Conservation (phyloP, 2,888 invertebrate species). For the Germaria angustata region DNA sequence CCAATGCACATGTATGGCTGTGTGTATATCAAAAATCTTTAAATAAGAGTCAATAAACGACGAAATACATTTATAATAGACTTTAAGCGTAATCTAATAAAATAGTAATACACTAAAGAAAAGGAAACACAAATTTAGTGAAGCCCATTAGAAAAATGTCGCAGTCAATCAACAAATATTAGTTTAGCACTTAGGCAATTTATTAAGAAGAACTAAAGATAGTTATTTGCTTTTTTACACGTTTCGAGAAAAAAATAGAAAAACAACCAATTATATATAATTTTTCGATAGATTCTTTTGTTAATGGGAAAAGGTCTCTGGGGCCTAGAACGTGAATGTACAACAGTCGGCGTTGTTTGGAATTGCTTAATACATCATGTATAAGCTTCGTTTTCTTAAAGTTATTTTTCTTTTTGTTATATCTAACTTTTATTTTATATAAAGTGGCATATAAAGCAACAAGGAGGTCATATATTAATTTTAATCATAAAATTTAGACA, state of each 20-base stretch:
- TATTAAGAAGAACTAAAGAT: background rate
- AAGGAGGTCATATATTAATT: too few relatives aligned
- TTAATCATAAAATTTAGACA: too few relatives aligned
- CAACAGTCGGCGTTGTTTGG: background rate
- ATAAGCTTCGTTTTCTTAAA: slow-evolving; percentile 26
- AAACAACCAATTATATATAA: background rate
- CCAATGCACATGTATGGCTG: too few relatives aligned
- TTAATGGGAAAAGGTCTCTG: background rate
- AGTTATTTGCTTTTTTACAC: background rate
- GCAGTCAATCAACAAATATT: slow-evolving; percentile 1
- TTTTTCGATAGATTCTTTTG: background rate
- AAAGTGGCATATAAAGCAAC: too few relatives aligned
- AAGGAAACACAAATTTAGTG: background rate
- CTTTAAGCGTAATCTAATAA: too few relatives aligned
- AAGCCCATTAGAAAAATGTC: background rate
- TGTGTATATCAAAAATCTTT: too few relatives aligned
- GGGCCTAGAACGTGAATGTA: background rate
- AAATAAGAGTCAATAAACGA: too few relatives aligned
- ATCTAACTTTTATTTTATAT: too few relatives aligned
- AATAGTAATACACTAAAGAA: too few relatives aligned
- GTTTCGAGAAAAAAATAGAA: background rate
- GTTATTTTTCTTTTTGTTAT: background rate
- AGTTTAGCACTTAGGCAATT: background rate
- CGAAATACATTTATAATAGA: too few relatives aligned
- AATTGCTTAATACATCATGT: background rate